Evolutionary conservation across 2,113 vertebrate genomes (phyloP), one percentile per base, ranked within the genome.

Genomic region (Physeter macrocephalus): DNA sequence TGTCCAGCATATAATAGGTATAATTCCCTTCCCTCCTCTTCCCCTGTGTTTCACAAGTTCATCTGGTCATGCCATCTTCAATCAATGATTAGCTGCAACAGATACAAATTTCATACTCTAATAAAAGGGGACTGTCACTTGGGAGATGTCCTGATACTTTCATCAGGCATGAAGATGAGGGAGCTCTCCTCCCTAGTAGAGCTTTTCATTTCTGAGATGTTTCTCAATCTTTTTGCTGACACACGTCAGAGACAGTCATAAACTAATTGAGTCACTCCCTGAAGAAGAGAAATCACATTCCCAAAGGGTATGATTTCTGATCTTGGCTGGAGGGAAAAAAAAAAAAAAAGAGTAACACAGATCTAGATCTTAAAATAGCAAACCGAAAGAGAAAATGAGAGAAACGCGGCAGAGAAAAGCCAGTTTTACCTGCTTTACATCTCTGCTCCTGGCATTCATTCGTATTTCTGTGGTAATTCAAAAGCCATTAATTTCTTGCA

Each of bases 401-500:
- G 66, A 95, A 91, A 94, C 31, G 59, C 52, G 31, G 87, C 90
- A 80, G 93, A 96, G 84, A 98, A 95, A 98, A 97, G 96, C 77
- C 94, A 94, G 86, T 98, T 98, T 98, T 88, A 84, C 97, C 97
- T 96, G 81, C 95, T 0, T 14, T 97, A 93, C 83, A 97, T 98
- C 98, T 97, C 98, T 97, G 94, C 90, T 96, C 97, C 96, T 98
- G 96, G 98, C 95, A 98, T 98, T 99, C 98, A 99, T 98, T 98
- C 98, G 98, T 98, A 98, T 98, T 98, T 98, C 98, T 98, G 97
- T 1, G 13, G 88, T 97, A 98, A 98, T 98, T 98, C 98, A 98
- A 98, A 98, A 98, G 97, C 98, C 98, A 98, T 98, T 99, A 98
- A 98, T 98, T 99, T 99, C 97, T 98, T 98, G 97, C 98, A 98